Evolutionary conservation across 92 coral and sea anemone genomes (phyloP), one percentile per base, ranked within the genome.

Genomic region (Epizoanthus rinbou): DNA sequence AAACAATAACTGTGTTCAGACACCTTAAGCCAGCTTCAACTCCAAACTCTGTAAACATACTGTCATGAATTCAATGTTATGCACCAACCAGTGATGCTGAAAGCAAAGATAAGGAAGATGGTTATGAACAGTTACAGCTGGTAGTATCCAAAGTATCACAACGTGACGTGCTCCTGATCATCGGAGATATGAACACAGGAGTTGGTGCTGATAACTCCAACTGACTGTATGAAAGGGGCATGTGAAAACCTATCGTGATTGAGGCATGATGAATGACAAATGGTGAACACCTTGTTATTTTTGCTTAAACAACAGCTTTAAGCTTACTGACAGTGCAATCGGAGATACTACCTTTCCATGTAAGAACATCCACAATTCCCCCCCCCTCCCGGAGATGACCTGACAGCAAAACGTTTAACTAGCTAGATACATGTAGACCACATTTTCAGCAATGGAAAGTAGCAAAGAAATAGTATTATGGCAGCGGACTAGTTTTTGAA

Each of bases 101-200:
- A 2, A 16, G n/a, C 52, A 52, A 83, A 58, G 71, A 57, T 21
- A 72, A 59, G 22, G 31, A 57, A 8, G 86, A 37, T 58, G 72
- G 80, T 28, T 83, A 83, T n/a, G n/a, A 83, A 56, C 62, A 83
- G 3, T 52, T 72, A 5, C 60, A 39, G 14, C 25, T 58, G 5
- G 86, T 45, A 21, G 18, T 22, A 3, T 72, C 60, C 41, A 83
- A 58, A 58, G 64, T 57, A 58, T 60, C 79, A 9, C 72, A 41
- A 57, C 73, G 59, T 39, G 86, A 85, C 64, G 64, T 84, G 88
- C 79, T 64, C 7, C 68, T 85, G 31, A 50, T 88, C 19, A 88
- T 66, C 0, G 86, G 88, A 10, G 81, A 90, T 70, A 41, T 88
- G 80, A 84, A 84, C 33, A 85, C 72, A 3, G 76, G 84, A 57